Evolutionary conservation across 2,113 vertebrate species (phyloP).

Genomic region (Lipotes vexillifer): DNA sequence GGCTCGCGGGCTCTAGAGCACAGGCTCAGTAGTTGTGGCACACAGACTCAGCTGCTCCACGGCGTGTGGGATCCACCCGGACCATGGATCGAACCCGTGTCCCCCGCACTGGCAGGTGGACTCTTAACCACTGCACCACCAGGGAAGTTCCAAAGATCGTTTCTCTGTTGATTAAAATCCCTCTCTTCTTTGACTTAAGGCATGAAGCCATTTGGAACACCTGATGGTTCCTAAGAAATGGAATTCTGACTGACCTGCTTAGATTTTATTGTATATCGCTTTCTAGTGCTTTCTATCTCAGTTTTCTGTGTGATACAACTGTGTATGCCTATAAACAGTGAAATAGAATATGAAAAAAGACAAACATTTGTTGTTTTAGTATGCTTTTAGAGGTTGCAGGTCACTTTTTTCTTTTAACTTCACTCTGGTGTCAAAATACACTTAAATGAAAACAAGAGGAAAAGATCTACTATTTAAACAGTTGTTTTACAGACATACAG

Average conservation of each 20-base stretch:
- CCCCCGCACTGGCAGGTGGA: too few relatives aligned
- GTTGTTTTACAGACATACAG: neutral
- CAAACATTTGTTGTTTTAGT: neutral
- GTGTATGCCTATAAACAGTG: neutral
- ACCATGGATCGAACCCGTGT: too few relatives aligned
- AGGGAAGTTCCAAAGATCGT: neutral
- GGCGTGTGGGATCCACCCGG: too few relatives aligned
- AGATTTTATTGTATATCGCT: neutral
- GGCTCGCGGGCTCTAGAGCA: too few relatives aligned
- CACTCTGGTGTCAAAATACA: neutral
- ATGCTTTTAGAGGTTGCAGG: neutral
- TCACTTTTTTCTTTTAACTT: neutral
- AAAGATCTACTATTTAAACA: neutral
- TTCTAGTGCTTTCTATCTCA: neutral
- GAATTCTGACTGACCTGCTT: neutral
- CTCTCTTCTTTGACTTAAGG: neutral
- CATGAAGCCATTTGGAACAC: neutral
- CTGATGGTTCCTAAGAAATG: neutral
- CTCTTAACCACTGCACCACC: too few relatives aligned
- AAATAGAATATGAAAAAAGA: neutral
- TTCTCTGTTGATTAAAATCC: neutral
- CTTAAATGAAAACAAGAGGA: neutral
- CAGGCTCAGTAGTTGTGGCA: too few relatives aligned
- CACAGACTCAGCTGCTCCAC: too few relatives aligned
- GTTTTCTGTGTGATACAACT: neutral